A percentile compares a stretch with the other conserved stretches of the same genome.
Evolutionary conservation across 2,888 invertebrate species (phyloP).

Genomic region (Parapristionchus giblindavisi): DNA sequence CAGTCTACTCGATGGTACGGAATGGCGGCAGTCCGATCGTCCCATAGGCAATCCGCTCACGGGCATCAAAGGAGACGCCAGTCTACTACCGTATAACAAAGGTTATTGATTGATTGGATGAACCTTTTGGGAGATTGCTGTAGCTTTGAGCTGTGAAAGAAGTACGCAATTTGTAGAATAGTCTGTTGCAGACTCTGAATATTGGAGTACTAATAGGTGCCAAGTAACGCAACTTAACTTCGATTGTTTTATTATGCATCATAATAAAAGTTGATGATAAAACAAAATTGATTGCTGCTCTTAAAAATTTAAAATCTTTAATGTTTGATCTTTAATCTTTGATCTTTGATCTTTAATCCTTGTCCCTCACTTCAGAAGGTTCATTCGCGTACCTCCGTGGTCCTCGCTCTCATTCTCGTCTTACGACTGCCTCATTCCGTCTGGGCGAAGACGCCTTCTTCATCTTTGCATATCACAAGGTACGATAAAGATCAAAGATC

Average conservation of each 20-base stretch:
- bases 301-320: too few species aligned
- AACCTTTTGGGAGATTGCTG: too few species aligned
- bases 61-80: constrained; percentile 63
- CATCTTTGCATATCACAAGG: constrained; percentile 67
- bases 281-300: background rate
- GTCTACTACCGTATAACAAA: constrained; percentile 57
- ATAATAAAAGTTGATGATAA: too few species aligned
- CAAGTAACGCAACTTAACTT: too few species aligned
- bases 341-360: background rate
- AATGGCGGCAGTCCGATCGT: constrained; percentile 49
- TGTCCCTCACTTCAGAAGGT: constrained; percentile 49
- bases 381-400: constrained; percentile 59
- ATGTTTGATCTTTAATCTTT: background rate
- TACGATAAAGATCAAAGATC: constrained; percentile 3
- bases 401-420: constrained; percentile 50
- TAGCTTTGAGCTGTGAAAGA: background rate
- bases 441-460: constrained; percentile 55
- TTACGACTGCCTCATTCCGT: constrained; percentile 58
- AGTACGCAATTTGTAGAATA: background rate
- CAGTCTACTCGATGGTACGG: constrained; percentile 38
- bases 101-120: constrained; percentile 39
- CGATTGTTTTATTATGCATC: too few species aligned
- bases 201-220: too few species aligned
- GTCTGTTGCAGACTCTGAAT: background rate
- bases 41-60: constrained; percentile 62